Evolutionary conservation across 2,113 vertebrate species (phyloP), one percentile per base, ranked within the genome.

Genomic region (Sinocyclocheilus rhinocerous): DNA sequence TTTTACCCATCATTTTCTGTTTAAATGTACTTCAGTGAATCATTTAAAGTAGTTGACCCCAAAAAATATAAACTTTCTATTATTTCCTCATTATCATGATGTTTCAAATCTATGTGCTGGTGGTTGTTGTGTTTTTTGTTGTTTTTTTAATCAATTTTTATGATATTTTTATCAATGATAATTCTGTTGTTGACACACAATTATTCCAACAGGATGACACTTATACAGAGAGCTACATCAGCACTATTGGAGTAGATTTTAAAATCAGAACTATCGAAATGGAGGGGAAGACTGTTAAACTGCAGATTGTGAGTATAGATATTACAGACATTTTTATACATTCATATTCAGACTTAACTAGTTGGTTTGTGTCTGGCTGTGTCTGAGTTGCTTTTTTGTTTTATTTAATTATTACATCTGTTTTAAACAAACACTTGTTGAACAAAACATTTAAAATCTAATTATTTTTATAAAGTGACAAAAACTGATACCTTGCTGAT

Each of bases 221-320:
- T 10, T 99, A 99, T 90, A 99, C 97, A 85, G 98, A 99, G 94
- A 99, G 97, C 91, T 99, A 99, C 92, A 99, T 99, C 96, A 98
- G 97, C 92, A 99, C 98, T 87, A 99, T 99, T 90, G 98, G 98
- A 87, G 98, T 99, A 86, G 97, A 99, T 94, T 99, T 99, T 92
- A 99, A 99, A 95, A 98, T 99, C 94, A 95, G 97, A 92, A 99
- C 97, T 92, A 97, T 99, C 93, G 97, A 98, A 92, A 95, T 99
- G 97, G 97, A 99, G 81, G 97, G 97, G 69, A 99, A 99, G 93
- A 99, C 96, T 26, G 97, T 99, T 93, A 99, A 99, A 90, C 96
- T 99, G 55, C 98, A 99, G 94, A 99, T 99, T 91, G 98, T 99
- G 94, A 98, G 97, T 97, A 39, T 24, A 55, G 0, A 29, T 26